phyloP scores from a whole-genome alignment of 1,140 invertebrate species.

The Anthonomus grandis region DNA sequence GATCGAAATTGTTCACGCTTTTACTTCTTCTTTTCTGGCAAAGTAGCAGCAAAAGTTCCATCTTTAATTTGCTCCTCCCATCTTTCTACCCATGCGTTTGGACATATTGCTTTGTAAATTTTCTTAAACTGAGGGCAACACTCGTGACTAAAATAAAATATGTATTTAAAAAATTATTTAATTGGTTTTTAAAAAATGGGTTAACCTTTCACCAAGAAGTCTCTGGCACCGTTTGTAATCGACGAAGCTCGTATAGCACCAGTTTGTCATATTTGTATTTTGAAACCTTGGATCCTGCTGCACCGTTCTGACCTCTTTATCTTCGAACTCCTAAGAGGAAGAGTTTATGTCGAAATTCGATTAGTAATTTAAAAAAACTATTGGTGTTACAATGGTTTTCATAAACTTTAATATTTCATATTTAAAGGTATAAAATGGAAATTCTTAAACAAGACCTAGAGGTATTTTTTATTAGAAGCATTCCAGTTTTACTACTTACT shows the following conservation, averaged over 20 bases:
- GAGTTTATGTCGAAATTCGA: too few species aligned
- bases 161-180: background rate
- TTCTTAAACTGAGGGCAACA: slow-evolving; percentile 88
- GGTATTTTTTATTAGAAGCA: too few species aligned
- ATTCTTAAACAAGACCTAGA: too few species aligned
- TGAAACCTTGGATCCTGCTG: slow-evolving; percentile 29
- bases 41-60: slow-evolving; percentile 73
- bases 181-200: background rate
- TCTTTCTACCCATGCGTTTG: slow-evolving; percentile 83
- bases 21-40: slow-evolving; percentile 26
- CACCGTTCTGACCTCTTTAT: background rate
- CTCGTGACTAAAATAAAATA: slow-evolving; percentile 51
- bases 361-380: too few species aligned
- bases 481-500: too few species aligned
- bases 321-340: slow-evolving; percentile 1
- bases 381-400: too few species aligned
- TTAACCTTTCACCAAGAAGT: slow-evolving; percentile 31
- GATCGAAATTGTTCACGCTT: too few species aligned
- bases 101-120: slow-evolving; percentile 81
- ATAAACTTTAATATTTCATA: too few species aligned
- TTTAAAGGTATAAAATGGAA: too few species aligned
- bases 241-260: slow-evolving; percentile 30
- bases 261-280: slow-evolving; percentile 26
- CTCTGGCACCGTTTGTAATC: slow-evolving; percentile 29
- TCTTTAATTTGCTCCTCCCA: slow-evolving; percentile 83